A percentile compares a stretch with the other conserved stretches of the same genome.
Evolutionary conservation across 53 echinoderm and acorn worm species (phyloP).

Genomic region (Patiria pectinifera): DNA sequence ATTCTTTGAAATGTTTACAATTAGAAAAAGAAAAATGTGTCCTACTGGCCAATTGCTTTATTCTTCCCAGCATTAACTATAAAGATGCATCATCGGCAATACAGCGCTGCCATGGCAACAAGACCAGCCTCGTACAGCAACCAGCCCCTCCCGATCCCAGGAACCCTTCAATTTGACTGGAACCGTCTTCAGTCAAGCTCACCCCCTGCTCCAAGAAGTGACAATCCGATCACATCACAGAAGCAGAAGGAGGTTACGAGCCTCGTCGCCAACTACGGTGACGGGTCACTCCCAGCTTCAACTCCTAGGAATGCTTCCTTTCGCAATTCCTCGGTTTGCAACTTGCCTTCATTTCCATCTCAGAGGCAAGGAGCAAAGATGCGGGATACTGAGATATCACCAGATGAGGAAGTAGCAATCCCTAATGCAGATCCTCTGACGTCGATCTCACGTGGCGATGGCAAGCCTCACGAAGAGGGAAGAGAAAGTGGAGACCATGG

Average conservation of each 20-base stretch:
- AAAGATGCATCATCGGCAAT: constrained; percentile 12
- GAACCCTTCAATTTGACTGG: constrained; percentile 19
- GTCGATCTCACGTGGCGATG: no score
- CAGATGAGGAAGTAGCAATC: not conserved
- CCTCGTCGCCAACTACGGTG: constrained; percentile 8
- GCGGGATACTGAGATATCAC: not conserved
- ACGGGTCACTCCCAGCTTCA: not conserved
- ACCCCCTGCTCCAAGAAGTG: not conserved
- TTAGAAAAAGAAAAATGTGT: no score
- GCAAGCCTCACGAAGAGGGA: not conserved
- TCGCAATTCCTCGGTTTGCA: not conserved
- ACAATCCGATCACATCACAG: not conserved
- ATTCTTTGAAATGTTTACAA: no score
- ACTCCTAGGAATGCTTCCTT: not conserved
- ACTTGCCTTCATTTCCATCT: not conserved
- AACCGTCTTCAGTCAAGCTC: not conserved
- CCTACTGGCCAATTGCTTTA: not conserved
- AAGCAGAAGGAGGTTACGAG: not conserved
- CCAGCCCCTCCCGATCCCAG: constrained; percentile 1
- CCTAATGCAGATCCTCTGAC: not conserved
- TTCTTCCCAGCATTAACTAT: not conserved
- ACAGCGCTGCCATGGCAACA: constrained; percentile 6
- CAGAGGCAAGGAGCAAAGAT: not conserved
- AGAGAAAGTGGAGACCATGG: not conserved
- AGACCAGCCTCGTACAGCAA: not conserved